A percentile compares a stretch with the other conserved stretches of the same genome.
phyloP scores from a whole-genome alignment of 1,140 invertebrate species.

The Orius insidiosus region DNA sequence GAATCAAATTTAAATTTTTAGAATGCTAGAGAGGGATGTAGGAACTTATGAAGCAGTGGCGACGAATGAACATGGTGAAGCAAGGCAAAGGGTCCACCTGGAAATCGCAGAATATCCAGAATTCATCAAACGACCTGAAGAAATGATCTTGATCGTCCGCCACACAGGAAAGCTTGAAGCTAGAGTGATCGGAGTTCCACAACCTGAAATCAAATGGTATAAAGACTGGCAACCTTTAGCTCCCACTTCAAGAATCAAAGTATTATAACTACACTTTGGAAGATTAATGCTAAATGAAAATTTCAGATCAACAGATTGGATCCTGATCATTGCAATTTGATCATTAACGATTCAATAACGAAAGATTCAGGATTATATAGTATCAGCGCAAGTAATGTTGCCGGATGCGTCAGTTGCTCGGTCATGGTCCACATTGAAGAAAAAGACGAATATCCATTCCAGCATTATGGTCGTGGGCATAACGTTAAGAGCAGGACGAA shows the following conservation, averaged over 20 bases:
- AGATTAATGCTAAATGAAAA: neutral
- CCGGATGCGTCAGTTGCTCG: constrained; percentile 74
- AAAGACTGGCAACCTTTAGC: constrained; percentile 88
- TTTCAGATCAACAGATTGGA: constrained; percentile 60
- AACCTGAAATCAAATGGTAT: constrained; percentile 91
- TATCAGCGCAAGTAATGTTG: constrained; percentile 78
- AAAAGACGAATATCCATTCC: constrained; percentile 52
- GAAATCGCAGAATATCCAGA: constrained; percentile 81
- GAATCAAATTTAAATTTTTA: constrained; percentile 24
- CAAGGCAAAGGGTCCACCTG: constrained; percentile 62
- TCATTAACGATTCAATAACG: constrained; percentile 67
- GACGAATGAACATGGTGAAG: constrained; percentile 80
- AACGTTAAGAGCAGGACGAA: constrained; percentile 44
- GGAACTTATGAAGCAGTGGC: constrained; percentile 87
- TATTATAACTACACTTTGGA: constrained; percentile 25
- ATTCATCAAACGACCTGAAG: constrained; percentile 71
- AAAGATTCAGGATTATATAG: constrained; percentile 91
- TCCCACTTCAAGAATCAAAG: constrained; percentile 60
- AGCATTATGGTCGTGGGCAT: constrained; percentile 48
- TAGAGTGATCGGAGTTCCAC: constrained; percentile 72
- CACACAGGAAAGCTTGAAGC: constrained; percentile 63
- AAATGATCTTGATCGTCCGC: constrained; percentile 56
- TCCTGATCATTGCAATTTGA: constrained; percentile 65
- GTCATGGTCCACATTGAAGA: constrained; percentile 86
- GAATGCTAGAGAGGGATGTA: constrained; percentile 77